Base-by-base conservation (phyloP, 1,140 invertebrate genomes). In the Tetramorium alpestre region DNA sequence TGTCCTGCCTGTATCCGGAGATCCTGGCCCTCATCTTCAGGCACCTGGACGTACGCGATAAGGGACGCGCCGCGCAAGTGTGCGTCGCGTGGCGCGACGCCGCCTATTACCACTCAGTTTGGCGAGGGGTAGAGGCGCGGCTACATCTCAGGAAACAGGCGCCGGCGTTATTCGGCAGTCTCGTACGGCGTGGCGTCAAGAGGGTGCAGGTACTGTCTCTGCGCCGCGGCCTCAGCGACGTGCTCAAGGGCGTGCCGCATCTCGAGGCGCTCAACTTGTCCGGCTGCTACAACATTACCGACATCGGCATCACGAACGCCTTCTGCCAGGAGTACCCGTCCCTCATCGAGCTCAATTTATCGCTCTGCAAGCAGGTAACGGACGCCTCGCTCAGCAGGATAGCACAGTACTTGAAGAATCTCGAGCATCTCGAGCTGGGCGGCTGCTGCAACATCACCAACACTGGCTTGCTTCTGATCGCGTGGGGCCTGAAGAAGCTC, bases 361-460 rank as follows among this genome's bases (percentile, higher is more conserved):
- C 98, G 5, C 96, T 99, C 65, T 99, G 99, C 95, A 99, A 99
- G 95, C 98, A 99, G 95, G 97, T 99, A 25, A 98, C 98, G 0
- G 98, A 99, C 94, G 97, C 96, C 0, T 97, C 98, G 41, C 96
- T 99, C 5, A 97, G 97, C 10, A 96, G 97, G 90, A 99, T 99
- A 93, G 97, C 98, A 3, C 97, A 98, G 92, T 97, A 97, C 91
- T 94, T 99, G n/a, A 97, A 97, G 94, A 99, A 99, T 94, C 96
- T 99, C 18, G 98, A 99, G 93, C 97, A 97, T 1, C 95, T 99
- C 22, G 98, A 99, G 91, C 95, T 99, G 25, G 98, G 98, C 18
- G 99, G 99, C 0, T 99, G 98, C 94, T 97, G 97, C 90, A 98
- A 98, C 93, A 97, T 99, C 11, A 98, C 98, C 33, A 98, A 99